A percentile compares a stretch with the other conserved stretches of the same genome.
These are phyloP conservation scores for Aleiodes alternator DNA, from an alignment of 2,888 invertebrate genomes.

Conservation along the genomic window DNA sequence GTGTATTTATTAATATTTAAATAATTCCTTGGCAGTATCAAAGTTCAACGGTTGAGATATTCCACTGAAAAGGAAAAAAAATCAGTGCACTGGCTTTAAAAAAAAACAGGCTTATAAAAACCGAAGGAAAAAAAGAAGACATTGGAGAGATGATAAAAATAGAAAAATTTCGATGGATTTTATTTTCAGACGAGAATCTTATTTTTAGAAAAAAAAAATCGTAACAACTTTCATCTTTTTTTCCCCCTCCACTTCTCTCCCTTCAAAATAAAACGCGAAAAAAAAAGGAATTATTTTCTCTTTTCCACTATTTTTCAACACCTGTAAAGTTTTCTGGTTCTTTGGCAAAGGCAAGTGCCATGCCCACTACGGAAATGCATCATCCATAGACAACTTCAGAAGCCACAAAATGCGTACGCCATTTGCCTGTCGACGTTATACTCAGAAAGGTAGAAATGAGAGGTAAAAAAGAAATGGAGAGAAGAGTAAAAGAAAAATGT, in stretches of 20 bases:
- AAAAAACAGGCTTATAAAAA: not conserved
- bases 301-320: too few species aligned
- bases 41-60: not conserved
- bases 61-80: not conserved
- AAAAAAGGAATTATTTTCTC: too few species aligned
- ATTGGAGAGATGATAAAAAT: too few species aligned
- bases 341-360: constrained; percentile 7
- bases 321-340: too few species aligned
- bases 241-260: too few species aligned
- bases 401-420: constrained; percentile 41
- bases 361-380: constrained; percentile 42
- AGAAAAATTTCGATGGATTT: too few species aligned
- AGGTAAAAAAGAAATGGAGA: constrained; percentile 10
- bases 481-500: constrained; percentile 29
- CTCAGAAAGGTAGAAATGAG: constrained; percentile 28
- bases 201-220: too few species aligned
- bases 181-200: too few species aligned
- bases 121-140: too few species aligned
- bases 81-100: not conserved
- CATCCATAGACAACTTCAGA: constrained; percentile 42
- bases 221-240: too few species aligned
- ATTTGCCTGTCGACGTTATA: constrained; percentile 37
- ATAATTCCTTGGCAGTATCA: not conserved
- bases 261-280: too few species aligned
- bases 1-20: not conserved